phyloP scores from a whole-genome alignment of 2,888 invertebrate species.

The Eupithecia subfuscata region DNA sequence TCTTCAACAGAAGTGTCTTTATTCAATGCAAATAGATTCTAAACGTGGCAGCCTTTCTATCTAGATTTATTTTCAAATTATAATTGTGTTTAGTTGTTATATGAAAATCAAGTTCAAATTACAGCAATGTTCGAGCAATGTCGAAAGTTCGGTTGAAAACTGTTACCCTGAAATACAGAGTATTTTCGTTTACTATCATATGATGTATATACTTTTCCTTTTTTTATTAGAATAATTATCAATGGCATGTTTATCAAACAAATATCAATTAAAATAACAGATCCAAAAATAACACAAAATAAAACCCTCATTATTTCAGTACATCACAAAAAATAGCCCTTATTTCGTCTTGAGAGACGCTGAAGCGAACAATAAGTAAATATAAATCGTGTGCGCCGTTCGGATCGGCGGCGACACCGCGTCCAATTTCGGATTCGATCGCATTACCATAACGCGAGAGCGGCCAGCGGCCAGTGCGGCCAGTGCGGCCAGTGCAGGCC shows the following conservation, averaged over 20 bases:
- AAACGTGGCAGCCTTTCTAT: neutral
- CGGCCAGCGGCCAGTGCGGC: slow-evolving; percentile 56
- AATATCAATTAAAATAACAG: neutral
- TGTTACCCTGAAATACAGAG: neutral
- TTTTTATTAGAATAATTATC: neutral
- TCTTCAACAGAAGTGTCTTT: neutral
- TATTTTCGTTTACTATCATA: neutral
- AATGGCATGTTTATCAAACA: neutral
- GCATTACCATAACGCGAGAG: slow-evolving; percentile 79
- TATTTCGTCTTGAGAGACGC: slow-evolving; percentile 25
- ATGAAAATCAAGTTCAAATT: neutral
- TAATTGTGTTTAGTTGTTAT: neutral
- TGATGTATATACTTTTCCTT: neutral
- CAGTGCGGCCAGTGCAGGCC: slow-evolving; percentile 25
- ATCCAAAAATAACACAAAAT: neutral
- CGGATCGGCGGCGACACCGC: slow-evolving; percentile 58
- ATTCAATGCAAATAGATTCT: neutral
- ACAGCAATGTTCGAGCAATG: neutral
- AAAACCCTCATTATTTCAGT: slow-evolving; percentile 6
- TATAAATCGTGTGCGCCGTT: slow-evolving; percentile 55
- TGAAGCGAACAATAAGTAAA: slow-evolving; percentile 46
- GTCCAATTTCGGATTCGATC: slow-evolving; percentile 79
- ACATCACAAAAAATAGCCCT: slow-evolving; percentile 20
- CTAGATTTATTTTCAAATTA: neutral
- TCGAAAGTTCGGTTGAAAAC: neutral